Conservation (phyloP, 2,113 vertebrate genomes). For the Corvus hawaiiensis region DNA sequence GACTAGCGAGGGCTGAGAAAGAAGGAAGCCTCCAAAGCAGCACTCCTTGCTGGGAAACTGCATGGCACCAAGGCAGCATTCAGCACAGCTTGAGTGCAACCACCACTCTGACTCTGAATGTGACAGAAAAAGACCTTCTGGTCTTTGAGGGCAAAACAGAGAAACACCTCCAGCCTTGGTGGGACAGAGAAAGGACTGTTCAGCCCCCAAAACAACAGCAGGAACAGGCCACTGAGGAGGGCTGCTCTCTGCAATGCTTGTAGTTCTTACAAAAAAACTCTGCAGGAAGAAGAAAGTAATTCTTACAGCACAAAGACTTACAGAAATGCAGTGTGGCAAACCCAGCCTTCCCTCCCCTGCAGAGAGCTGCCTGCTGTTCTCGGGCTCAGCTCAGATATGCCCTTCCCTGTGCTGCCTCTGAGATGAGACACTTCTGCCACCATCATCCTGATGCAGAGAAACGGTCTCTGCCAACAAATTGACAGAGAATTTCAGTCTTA, state of each 20-base stretch:
- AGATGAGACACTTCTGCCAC: background rate
- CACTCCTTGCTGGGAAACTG: background rate
- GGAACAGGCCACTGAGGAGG: background rate
- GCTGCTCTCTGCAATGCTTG: background rate
- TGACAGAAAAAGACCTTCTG: background rate
- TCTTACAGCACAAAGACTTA: background rate
- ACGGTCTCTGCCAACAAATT: conserved; percentile 53
- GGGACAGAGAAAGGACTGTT: background rate
- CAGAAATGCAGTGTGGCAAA: background rate
- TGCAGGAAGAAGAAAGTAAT: background rate
- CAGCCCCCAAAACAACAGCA: background rate
- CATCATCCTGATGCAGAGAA: conserved; percentile 19
- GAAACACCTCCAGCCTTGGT: background rate
- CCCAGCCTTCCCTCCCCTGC: background rate
- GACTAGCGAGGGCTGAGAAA: background rate
- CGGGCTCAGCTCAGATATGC: background rate
- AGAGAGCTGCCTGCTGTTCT: background rate
- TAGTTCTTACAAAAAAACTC: background rate
- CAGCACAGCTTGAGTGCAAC: background rate
- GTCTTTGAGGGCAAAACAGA: background rate
- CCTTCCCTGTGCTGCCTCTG: background rate
- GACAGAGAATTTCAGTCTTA: conserved; percentile 64
- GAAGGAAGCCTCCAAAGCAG: background rate
- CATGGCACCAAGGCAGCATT: background rate
- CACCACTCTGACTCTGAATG: background rate